Conservation (phyloP, 2,888 invertebrate species). For the Metacarcinus magister region DNA sequence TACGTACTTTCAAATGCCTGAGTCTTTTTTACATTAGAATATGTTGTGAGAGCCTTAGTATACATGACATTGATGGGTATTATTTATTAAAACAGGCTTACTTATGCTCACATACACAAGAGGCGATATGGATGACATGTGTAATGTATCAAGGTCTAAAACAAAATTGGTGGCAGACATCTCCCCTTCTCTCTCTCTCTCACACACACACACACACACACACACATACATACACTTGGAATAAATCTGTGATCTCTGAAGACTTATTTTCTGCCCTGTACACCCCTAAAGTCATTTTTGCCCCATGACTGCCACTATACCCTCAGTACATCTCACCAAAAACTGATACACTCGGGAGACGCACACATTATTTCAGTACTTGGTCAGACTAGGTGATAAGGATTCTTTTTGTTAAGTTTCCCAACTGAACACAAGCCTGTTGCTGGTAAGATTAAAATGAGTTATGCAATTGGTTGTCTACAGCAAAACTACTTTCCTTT, state of each 20-base stretch:
- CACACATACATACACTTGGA: not conserved
- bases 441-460: not conserved
- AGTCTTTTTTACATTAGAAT: not conserved
- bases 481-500: not conserved
- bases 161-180: not conserved
- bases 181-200: not conserved
- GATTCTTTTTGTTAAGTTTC: not conserved
- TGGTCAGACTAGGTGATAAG: not conserved
- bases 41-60: not conserved
- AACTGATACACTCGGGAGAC: not conserved
- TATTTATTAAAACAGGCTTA: not conserved
- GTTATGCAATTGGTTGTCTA: not conserved
- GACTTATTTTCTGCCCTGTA: not conserved
- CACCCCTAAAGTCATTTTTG: not conserved
- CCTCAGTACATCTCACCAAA: not conserved
- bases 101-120: conserved; percentile 7
- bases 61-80: not conserved
- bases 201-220: conserved; percentile 15
- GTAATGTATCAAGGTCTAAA: not conserved
- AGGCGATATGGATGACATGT: conserved; percentile 40
- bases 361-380: not conserved
- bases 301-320: not conserved
- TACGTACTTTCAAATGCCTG: not conserved
- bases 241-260: conserved; percentile 37
- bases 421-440: not conserved